A percentile compares a stretch with the other conserved stretches of the same genome.
phyloP scores from a whole-genome alignment of 2,888 invertebrate species.

The Agrenia bidenticulata region DNA sequence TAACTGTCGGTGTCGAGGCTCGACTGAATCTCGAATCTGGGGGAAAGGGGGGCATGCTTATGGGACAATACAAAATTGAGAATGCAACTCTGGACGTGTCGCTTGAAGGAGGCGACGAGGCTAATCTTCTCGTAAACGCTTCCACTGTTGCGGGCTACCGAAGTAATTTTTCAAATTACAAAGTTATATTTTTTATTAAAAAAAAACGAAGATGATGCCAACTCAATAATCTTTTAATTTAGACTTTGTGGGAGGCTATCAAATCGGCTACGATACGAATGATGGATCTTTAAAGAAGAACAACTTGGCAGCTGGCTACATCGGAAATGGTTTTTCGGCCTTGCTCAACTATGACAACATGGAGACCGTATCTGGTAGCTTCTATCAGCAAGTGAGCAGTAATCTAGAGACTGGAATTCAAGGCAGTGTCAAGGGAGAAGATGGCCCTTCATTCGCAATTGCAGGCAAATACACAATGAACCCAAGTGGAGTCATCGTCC shows the following conservation, averaged over 20 bases:
- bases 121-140: slow-evolving; percentile 10
- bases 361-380: slow-evolving; percentile 11
- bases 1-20: slow-evolving; percentile 11
- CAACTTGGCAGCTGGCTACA: slow-evolving; percentile 13
- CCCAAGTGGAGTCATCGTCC: slow-evolving; percentile 16
- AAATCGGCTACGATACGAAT: slow-evolving; percentile 19
- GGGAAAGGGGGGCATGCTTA: slow-evolving; percentile 4
- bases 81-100: slow-evolving; percentile 23
- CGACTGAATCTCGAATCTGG: slow-evolving; percentile 11
- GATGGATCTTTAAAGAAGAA: slow-evolving; percentile 18
- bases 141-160: slow-evolving; percentile 21
- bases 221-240: not conserved
- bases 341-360: slow-evolving; percentile 16
- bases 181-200: no score
- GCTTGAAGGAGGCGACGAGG: slow-evolving; percentile 16
- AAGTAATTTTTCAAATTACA: slow-evolving; percentile 1
- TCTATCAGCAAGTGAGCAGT: slow-evolving; percentile 21
- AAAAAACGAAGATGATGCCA: not conserved
- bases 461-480: slow-evolving; percentile 22
- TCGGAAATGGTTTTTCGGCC: slow-evolving; percentile 16
- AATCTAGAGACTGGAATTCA: slow-evolving; percentile 17
- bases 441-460: slow-evolving; percentile 17
- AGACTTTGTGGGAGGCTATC: slow-evolving; percentile 21
- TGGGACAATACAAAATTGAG: slow-evolving; percentile 17
- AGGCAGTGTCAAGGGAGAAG: slow-evolving; percentile 14